phyloP scores from a whole-genome alignment of 2,113 vertebrate species.

The Mesembrinibis cayennensis region DNA sequence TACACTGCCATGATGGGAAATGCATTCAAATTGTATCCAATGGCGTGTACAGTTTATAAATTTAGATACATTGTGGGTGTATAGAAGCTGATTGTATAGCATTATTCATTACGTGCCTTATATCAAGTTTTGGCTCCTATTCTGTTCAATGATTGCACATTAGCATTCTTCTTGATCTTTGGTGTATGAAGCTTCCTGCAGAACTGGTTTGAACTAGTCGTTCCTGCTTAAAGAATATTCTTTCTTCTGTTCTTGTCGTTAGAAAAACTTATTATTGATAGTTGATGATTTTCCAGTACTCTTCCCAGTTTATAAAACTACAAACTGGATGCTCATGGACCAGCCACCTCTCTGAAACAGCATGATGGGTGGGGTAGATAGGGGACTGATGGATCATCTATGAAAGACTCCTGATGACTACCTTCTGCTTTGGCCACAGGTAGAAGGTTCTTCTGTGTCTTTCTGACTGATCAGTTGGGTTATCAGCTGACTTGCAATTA shows the following conservation, averaged over 20 bases:
- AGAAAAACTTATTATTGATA: slow-evolving; percentile 36
- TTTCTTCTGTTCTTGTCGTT: slow-evolving; percentile 15
- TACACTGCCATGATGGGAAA: not conserved
- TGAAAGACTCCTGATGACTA: not conserved
- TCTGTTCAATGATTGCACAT: slow-evolving; percentile 47
- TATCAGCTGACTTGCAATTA: slow-evolving; percentile 23
- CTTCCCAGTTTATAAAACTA: not conserved
- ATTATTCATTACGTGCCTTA: slow-evolving; percentile 45
- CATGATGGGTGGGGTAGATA: not conserved
- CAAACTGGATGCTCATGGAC: not conserved
- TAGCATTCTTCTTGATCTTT: slow-evolving; percentile 58
- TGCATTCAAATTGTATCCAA: slow-evolving; percentile 30
- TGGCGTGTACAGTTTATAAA: not conserved
- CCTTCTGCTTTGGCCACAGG: not conserved
- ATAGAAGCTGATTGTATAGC: slow-evolving; percentile 28
- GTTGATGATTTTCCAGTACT: slow-evolving; percentile 20
- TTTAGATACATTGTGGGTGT: slow-evolving; percentile 47
- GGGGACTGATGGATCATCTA: not conserved
- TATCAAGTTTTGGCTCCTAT: slow-evolving; percentile 52
- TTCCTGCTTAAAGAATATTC: slow-evolving; percentile 28
- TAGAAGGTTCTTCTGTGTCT: not conserved
- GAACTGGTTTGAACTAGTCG: slow-evolving; percentile 43
- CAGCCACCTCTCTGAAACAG: not conserved
- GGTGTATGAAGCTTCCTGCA: slow-evolving; percentile 36
- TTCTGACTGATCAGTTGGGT: not conserved